Conservation (phyloP, 2,113 vertebrate species). For the Spea bombifrons region DNA sequence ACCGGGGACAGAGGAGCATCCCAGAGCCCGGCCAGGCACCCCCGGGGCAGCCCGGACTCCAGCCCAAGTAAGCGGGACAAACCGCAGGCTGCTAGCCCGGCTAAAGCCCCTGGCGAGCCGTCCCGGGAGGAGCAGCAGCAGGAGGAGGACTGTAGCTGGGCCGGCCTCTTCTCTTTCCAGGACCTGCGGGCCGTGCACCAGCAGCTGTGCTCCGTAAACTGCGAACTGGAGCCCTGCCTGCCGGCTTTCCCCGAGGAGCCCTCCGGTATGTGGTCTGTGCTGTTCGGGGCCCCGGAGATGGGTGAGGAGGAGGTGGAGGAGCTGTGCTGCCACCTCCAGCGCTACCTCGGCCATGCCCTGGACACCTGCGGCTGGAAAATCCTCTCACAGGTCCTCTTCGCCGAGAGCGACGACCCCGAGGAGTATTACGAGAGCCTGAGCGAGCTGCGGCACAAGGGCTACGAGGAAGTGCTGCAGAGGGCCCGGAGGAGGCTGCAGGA, state of each 20-base stretch:
- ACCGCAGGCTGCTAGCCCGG: conserved; percentile 20
- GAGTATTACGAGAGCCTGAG: conserved; percentile 96
- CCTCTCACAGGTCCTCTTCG: conserved; percentile 90
- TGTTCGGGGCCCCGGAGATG: conserved; percentile 76
- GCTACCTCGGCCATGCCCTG: conserved; percentile 88
- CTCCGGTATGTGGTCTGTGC: conserved; percentile 86
- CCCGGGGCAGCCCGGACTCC: conserved; percentile 16
- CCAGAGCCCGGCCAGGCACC: conserved; percentile 18
- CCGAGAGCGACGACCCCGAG: conserved; percentile 85
- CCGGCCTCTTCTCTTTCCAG: conserved; percentile 92
- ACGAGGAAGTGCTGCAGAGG: conserved; percentile 87
- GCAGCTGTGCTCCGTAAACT: conserved; percentile 90
- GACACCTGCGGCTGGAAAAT: conserved; percentile 98
- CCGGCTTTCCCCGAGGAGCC: conserved; percentile 89
- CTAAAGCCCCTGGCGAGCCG: conserved; percentile 29
- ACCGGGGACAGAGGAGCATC: conserved; percentile 63
- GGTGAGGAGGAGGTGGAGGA: conserved; percentile 76
- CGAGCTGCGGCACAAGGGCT: conserved; percentile 89
- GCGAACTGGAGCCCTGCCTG: conserved; percentile 86
- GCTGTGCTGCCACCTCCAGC: conserved; percentile 84
- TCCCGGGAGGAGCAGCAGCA: conserved; percentile 62
- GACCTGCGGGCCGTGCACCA: conserved; percentile 84
- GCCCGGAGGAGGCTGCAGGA: conserved; percentile 82
- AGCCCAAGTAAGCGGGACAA: conserved; percentile 27
- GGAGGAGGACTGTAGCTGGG: conserved; percentile 91